phyloP scores from a whole-genome alignment of 2,888 invertebrate species.

The Sturmia bella region DNA sequence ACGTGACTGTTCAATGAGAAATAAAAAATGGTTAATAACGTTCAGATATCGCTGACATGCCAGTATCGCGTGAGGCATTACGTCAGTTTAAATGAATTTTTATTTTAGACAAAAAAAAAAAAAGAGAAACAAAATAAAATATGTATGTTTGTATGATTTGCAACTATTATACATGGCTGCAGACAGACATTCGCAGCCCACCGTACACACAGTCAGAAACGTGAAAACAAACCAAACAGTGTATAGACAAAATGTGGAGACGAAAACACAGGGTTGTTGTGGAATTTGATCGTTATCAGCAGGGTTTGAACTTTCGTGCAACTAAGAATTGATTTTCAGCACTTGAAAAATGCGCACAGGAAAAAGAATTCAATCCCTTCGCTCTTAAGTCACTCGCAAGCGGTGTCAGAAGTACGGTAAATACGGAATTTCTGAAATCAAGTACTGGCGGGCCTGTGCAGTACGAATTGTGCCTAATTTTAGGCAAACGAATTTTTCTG shows the following conservation, averaged over 20 bases:
- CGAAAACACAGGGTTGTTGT: not conserved
- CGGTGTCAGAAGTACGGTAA: too few relatives aligned
- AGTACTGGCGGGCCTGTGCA: too few relatives aligned
- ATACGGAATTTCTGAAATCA: too few relatives aligned
- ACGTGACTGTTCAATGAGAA: conserved; percentile 64
- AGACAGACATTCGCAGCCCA: not conserved
- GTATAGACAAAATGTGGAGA: not conserved
- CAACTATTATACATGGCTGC: not conserved
- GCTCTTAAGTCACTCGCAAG: too few relatives aligned
- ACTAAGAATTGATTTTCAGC: too few relatives aligned
- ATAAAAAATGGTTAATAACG: conserved; percentile 30
- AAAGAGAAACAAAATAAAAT: not conserved
- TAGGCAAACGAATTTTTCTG: too few relatives aligned
- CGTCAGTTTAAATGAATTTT: conserved; percentile 80
- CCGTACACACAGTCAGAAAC: conserved; percentile 36
- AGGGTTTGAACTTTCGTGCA: too few relatives aligned
- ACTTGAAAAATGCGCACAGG: too few relatives aligned
- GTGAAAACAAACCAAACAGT: conserved; percentile 32
- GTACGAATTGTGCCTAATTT: too few relatives aligned
- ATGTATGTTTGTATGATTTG: not conserved
- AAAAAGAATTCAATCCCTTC: too few relatives aligned
- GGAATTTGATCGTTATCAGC: too few relatives aligned
- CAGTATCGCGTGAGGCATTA: conserved; percentile 82
- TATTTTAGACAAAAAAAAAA: conserved; percentile 29
- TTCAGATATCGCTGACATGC: conserved; percentile 74